phyloP scores from a whole-genome alignment of 2,797 vertebrate genomes.

The Sciurus carolinensis region DNA sequence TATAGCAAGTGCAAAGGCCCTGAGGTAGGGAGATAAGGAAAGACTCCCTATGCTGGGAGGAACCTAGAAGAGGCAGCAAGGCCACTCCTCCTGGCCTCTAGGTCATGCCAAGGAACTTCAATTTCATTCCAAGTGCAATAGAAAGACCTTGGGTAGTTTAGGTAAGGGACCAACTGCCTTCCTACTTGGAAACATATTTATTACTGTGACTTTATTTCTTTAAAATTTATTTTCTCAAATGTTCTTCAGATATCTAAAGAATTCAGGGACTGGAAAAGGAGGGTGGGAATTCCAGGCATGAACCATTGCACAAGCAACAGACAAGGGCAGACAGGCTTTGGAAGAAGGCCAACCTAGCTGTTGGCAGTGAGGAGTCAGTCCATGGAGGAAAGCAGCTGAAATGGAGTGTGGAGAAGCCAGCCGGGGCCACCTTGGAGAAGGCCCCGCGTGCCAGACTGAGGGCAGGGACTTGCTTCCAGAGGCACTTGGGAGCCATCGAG shows the following conservation, averaged over 20 bases:
- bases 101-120: neutral
- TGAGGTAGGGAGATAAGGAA: neutral
- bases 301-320: neutral
- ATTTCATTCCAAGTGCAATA: neutral
- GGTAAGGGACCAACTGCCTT: neutral
- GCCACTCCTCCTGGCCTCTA: neutral
- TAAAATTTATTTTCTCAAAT: neutral
- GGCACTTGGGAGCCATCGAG: neutral
- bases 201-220: neutral
- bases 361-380: neutral
- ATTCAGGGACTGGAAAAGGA: neutral
- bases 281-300: neutral
- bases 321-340: neutral
- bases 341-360: neutral
- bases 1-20: neutral
- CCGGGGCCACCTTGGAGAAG: neutral
- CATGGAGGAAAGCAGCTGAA: neutral
- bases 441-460: neutral
- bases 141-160: neutral
- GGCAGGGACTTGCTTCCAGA: neutral
- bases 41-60: neutral
- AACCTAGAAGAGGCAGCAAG: neutral
- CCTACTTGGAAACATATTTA: neutral
- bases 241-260: constrained; percentile 47
- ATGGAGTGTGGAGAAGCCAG: neutral